These are phyloP conservation scores for Cremastinae sp. DNA, from an alignment of 2,888 invertebrate genomes.

Conservation along the genomic window DNA sequence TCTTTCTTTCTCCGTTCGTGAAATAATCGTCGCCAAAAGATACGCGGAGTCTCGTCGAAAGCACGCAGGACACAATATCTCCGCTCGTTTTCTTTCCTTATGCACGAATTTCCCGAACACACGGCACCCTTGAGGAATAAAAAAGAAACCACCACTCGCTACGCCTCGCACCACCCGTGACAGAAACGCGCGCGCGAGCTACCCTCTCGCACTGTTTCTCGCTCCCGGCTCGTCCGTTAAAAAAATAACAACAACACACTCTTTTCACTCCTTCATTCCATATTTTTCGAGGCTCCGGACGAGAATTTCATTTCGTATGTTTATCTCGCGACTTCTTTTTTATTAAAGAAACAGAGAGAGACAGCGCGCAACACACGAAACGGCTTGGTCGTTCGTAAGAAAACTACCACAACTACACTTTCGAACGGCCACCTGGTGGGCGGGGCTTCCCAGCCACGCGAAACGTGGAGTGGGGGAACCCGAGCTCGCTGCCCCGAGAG, in stretches of 20 bases:
- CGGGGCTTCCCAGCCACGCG: slow-evolving; percentile 70
- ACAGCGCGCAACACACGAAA: slow-evolving; percentile 58
- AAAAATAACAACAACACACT: slow-evolving; percentile 56
- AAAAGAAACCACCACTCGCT: slow-evolving; percentile 24
- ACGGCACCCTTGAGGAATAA: slow-evolving; percentile 13
- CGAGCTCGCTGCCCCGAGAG: slow-evolving; percentile 37
- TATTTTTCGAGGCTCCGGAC: slow-evolving; percentile 71
- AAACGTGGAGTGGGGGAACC: slow-evolving; percentile 47
- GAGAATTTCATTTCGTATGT: slow-evolving; percentile 71
- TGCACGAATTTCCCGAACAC: slow-evolving; percentile 19
- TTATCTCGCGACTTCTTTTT: slow-evolving; percentile 70
- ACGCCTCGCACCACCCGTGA: slow-evolving; percentile 60
- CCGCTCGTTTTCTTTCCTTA: slow-evolving; percentile 27
- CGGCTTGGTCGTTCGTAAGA: slow-evolving; percentile 74
- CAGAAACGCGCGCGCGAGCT: slow-evolving; percentile 66
- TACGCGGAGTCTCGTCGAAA: background rate
- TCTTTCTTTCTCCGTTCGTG: slow-evolving; percentile 49
- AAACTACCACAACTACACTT: slow-evolving; percentile 77
- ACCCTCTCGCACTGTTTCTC: slow-evolving; percentile 64
- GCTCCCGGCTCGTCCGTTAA: slow-evolving; percentile 25
- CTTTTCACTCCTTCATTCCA: slow-evolving; percentile 66
- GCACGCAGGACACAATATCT: slow-evolving; percentile 8
- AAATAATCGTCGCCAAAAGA: slow-evolving; percentile 52
- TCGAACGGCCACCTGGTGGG: slow-evolving; percentile 78
- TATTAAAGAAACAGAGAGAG: slow-evolving; percentile 30